Percentiles rank a stretch among this genome's conserved stretches.
phyloP scores from a whole-genome alignment of 2,113 vertebrate genomes.

The Sigmodon hispidus region DNA sequence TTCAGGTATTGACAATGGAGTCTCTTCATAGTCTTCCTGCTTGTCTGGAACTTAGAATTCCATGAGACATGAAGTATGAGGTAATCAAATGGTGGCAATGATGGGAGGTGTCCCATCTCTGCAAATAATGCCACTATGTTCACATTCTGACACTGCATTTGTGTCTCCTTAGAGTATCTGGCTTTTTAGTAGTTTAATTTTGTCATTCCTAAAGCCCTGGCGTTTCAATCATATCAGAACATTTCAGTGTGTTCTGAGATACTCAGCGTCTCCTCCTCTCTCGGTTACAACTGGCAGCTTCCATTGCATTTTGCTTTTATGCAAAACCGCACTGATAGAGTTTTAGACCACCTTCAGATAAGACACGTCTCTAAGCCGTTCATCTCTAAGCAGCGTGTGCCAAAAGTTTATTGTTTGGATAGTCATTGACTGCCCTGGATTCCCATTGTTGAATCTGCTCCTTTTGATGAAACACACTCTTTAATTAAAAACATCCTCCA shows the following conservation, averaged over 20 bases:
- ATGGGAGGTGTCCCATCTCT: neutral
- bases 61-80: neutral
- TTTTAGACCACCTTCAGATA: conserved; percentile 3
- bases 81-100: neutral
- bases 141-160: neutral
- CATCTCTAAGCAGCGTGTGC: conserved; percentile 8
- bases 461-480: conserved; percentile 63
- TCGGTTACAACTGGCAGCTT: neutral
- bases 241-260: neutral
- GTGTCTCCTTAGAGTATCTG: neutral
- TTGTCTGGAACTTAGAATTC: neutral
- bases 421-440: conserved; percentile 32
- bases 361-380: neutral
- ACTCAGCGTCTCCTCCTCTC: neutral
- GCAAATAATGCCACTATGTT: neutral
- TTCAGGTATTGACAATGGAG: neutral
- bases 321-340: conserved; percentile 33
- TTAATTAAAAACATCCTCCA: conserved; percentile 74
- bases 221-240: conserved; percentile 16
- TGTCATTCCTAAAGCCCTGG: neutral
- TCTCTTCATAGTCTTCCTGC: neutral
- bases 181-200: neutral
- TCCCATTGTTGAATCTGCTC: conserved; percentile 66
- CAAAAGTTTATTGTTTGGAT: conserved; percentile 67
- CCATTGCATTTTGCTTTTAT: conserved; percentile 12